A percentile compares a stretch with the other conserved stretches of the same genome.
phyloP scores from a whole-genome alignment of 2,797 vertebrate species.

The Adrianichthys oophorus region DNA sequence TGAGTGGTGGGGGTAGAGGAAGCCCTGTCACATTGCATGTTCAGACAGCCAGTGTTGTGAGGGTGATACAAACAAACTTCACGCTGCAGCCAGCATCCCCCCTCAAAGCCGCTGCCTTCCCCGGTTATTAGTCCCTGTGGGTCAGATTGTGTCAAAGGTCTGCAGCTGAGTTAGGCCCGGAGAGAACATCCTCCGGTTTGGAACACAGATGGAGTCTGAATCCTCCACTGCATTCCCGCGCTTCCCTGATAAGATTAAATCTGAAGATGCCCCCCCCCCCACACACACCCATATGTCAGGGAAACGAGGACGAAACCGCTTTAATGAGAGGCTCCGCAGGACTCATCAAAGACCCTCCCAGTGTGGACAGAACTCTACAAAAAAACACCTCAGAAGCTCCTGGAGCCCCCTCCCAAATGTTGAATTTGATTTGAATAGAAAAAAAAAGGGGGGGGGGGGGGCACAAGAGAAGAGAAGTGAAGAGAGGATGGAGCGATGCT shows the following conservation, averaged over 20 bases:
- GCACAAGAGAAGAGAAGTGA: background rate
- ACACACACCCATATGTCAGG: conserved; percentile 18
- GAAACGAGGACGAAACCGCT: conserved; percentile 21
- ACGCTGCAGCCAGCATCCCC: conserved; percentile 21
- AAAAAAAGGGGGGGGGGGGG: conserved; percentile 53
- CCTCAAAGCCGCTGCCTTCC: conserved; percentile 36
- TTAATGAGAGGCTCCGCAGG: conserved; percentile 31
- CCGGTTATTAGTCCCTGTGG: conserved; percentile 65
- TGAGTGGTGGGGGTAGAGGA: conserved; percentile 75
- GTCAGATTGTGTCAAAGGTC: conserved; percentile 75
- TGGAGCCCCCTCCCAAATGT: conserved; percentile 59
- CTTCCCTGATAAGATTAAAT: conserved; percentile 34
- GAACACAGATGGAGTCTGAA: conserved; percentile 42
- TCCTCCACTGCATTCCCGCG: conserved; percentile 35
- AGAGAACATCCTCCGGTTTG: conserved; percentile 65
- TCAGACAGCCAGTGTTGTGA: conserved; percentile 52
- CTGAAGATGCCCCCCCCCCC: no score
- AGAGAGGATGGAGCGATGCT: conserved; percentile 28
- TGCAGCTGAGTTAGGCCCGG: conserved; percentile 52
- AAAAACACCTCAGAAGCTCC: conserved; percentile 25
- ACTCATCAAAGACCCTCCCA: no score
- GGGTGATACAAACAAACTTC: conserved; percentile 61
- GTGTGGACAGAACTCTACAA: no score
- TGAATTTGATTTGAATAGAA: conserved; percentile 70
- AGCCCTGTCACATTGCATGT: conserved; percentile 79